Evolutionary conservation across 2,888 invertebrate genomes (phyloP).

Genomic region (Allolobophora icterica): DNA sequence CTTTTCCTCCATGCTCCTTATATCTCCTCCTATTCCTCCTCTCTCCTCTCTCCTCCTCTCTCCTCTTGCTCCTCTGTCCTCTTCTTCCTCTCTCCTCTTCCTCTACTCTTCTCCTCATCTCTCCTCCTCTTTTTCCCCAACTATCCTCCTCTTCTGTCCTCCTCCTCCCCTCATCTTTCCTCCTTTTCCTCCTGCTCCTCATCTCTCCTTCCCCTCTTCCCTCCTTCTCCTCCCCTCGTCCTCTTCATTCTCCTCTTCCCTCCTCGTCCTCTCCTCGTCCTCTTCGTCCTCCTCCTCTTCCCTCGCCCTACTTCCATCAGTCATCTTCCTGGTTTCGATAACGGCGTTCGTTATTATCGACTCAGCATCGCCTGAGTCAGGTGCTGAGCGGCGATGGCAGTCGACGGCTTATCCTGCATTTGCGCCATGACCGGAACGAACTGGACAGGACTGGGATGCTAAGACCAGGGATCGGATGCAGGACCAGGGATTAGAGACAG

Average conservation of each 20-base stretch:
- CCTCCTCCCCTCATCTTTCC: background rate
- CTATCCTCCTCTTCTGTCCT: background rate
- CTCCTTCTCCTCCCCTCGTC: too few relatives aligned
- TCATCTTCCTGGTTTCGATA: constrained; percentile 17
- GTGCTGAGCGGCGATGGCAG: background rate
- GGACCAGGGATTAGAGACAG: background rate
- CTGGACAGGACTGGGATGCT: background rate
- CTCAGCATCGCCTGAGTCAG: background rate
- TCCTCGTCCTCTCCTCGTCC: background rate
- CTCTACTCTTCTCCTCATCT: too few relatives aligned
- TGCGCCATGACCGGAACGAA: background rate
- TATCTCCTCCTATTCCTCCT: too few relatives aligned
- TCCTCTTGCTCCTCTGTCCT: too few relatives aligned
- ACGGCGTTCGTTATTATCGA: background rate
- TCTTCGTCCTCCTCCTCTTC: background rate
- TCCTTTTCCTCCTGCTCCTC: too few relatives aligned
- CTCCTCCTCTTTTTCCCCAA: too few relatives aligned
- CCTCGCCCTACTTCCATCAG: background rate
- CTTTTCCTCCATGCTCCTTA: too few relatives aligned
- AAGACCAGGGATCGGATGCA: background rate
- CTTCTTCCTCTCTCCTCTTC: too few relatives aligned
- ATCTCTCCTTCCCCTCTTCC: too few relatives aligned
- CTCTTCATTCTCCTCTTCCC: too few relatives aligned
- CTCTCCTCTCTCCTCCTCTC: too few relatives aligned
- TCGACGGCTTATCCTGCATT: background rate